These are phyloP conservation scores for Argynnis bischoffii DNA, from an alignment of 2,888 invertebrate species.

Conservation along the genomic window DNA sequence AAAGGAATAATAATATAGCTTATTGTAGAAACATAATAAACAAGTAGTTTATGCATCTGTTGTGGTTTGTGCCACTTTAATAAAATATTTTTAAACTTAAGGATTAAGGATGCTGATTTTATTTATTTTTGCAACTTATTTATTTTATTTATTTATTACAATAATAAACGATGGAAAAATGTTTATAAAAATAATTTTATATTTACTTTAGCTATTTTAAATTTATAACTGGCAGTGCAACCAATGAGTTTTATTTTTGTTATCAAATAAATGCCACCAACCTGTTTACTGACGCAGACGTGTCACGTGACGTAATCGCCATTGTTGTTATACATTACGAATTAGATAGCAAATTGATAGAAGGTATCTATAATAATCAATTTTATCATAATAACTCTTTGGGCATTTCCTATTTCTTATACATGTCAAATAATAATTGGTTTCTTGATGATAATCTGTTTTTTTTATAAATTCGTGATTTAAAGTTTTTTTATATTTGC, in stretches of 20 bases:
- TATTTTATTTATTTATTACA: too few relatives aligned
- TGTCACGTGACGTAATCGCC: not conserved
- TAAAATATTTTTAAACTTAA: too few relatives aligned
- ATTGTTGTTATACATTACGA: not conserved
- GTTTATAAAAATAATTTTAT: too few relatives aligned
- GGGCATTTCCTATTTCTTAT: not conserved
- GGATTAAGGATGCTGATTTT: too few relatives aligned
- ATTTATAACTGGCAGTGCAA: conserved; percentile 13
- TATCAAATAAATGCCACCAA: conserved; percentile 20
- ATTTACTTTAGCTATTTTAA: too few relatives aligned
- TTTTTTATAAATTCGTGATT: not conserved
- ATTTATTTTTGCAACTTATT: too few relatives aligned
- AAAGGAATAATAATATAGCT: too few relatives aligned
- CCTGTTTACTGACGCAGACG: conserved; percentile 13
- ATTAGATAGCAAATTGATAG: conserved; percentile 4
- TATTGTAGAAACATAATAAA: too few relatives aligned
- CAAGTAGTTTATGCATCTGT: too few relatives aligned
- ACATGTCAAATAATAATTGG: not conserved
- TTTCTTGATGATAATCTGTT: not conserved
- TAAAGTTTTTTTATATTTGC: too few relatives aligned
- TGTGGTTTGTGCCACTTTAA: too few relatives aligned
- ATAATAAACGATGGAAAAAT: too few relatives aligned
- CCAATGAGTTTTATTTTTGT: conserved; percentile 18
- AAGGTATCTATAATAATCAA: not conserved
- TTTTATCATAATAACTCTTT: conserved; percentile 6